Base-by-base conservation (phyloP, 2,888 invertebrate species). In the Crocallis elinguaria region DNA sequence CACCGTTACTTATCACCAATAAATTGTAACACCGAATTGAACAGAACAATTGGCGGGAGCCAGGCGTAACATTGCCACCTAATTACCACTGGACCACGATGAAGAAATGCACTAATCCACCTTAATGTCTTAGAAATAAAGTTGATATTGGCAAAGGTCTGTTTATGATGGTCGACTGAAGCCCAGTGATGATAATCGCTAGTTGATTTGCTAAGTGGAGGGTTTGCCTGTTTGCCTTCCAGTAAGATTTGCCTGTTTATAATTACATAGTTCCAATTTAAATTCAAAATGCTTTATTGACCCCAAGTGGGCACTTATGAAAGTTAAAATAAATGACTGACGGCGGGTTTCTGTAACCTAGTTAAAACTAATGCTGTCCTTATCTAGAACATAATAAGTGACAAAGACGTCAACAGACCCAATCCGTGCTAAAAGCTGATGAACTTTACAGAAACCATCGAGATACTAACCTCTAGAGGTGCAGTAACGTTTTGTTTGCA, bases 181-280 rank as follows among this genome's bases (percentile, higher is more conserved):
- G n/a, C 12, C 27, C 21, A 39, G 35, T 16, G 33, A 45, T 45
- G 9, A 35, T 39, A 39, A 39, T 39, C 6, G 32, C 30, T 42
- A 1, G 32, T n/a, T 32, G 16, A 43, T 43, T 43, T 13, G 37
- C 42, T 43, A 37, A 49, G 25, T 38, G 44, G 35, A 68, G 21
- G 25, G 8, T 11, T 17, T 17, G 17, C 0, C n/a, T n/a, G 19
- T 16, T 33, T 13, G 6, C n/a, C 1, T 12, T 21, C 73, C 25
- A 1, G 25, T 3, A 25, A 9, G 9, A 25, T n/a, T n/a, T 25
- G 25, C 25, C 7, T 25, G n/a, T 25, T 25, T 7, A 7, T n/a
- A 8, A 25, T 25, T n/a, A n/a, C n/a, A n/a, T n/a, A n/a, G n/a
- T n/a, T n/a, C n/a, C n/a, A n/a, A n/a, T n/a, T n/a, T n/a, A n/a